These are phyloP conservation scores for Andrena praecox DNA, from an alignment of 2,888 invertebrate species.

Conservation along the genomic window DNA sequence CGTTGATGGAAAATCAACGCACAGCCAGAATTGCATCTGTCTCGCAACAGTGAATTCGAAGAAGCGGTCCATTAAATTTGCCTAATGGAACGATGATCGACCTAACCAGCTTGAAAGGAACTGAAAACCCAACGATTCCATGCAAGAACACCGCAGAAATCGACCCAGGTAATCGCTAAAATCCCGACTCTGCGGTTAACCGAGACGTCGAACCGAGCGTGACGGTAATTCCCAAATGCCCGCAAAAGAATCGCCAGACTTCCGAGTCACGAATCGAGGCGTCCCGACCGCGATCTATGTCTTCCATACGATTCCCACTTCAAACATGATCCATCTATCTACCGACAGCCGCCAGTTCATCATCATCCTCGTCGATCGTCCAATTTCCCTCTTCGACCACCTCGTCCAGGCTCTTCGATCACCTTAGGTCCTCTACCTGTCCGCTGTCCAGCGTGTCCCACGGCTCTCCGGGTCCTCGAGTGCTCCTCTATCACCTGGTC, in stretches of 20 bases:
- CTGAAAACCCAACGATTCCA: not conserved
- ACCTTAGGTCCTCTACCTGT: too few species aligned
- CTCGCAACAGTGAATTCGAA: too few species aligned
- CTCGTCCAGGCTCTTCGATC: not conserved
- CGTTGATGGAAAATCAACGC: too few species aligned
- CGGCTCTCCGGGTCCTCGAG: not conserved
- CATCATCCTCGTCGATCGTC: conserved; percentile 6
- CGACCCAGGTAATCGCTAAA: too few species aligned
- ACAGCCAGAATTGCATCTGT: not conserved
- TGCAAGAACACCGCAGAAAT: not conserved
- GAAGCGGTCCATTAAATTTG: too few species aligned
- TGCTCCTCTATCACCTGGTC: conserved; percentile 27
- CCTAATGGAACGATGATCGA: not conserved
- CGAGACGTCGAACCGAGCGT: not conserved
- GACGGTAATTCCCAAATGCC: not conserved
- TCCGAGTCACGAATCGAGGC: too few species aligned
- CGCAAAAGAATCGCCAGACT: not conserved
- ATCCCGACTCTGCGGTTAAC: not conserved
- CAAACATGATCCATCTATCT: not conserved
- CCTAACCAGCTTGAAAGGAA: not conserved
- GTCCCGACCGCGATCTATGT: too few species aligned
- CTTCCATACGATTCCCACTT: not conserved
- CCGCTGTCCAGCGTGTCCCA: not conserved
- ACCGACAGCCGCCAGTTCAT: not conserved
- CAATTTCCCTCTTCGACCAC: not conserved